Percentiles rank a stretch among this genome's conserved stretches.
phyloP scores from a whole-genome alignment of 2,113 vertebrate genomes.

The Pipra filicauda region DNA sequence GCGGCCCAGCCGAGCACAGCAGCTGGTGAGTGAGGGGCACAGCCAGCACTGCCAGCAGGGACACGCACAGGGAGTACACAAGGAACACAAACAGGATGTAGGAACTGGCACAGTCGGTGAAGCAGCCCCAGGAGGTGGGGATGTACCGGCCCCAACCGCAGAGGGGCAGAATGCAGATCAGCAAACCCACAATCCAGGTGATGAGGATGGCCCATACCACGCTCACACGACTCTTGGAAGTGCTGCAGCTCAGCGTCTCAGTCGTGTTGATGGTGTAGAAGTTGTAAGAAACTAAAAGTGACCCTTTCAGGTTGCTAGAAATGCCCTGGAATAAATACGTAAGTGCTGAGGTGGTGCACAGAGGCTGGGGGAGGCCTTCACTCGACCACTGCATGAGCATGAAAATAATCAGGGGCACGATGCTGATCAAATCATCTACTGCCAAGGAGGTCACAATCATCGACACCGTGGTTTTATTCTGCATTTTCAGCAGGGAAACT shows the following conservation, averaged over 20 bases:
- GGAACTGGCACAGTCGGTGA: conserved; percentile 78
- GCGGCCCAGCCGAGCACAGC: conserved; percentile 86
- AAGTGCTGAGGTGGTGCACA: conserved; percentile 87
- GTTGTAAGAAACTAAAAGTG: conserved; percentile 87
- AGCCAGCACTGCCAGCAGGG: conserved; percentile 79
- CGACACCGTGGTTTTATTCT: conserved; percentile 79
- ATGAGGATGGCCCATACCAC: conserved; percentile 77
- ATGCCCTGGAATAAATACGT: conserved; percentile 91
- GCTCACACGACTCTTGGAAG: conserved; percentile 48
- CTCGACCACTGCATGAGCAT: conserved; percentile 84
- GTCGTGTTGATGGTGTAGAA: conserved; percentile 81
- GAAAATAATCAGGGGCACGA: conserved; percentile 84
- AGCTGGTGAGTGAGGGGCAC: conserved; percentile 83
- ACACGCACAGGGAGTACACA: conserved; percentile 82
- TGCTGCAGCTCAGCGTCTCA: conserved; percentile 47
- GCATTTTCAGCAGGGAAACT: conserved; percentile 79
- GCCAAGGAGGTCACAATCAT: conserved; percentile 90
- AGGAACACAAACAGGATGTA: conserved; percentile 80
- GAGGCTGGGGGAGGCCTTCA: conserved; percentile 53
- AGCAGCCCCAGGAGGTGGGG: conserved; percentile 86
- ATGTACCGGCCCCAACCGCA: conserved; percentile 89
- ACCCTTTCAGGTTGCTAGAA: conserved; percentile 91
- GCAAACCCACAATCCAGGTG: conserved; percentile 83
- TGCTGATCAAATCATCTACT: conserved; percentile 88
- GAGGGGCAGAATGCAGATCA: conserved; percentile 84